Evolutionary conservation across 2,113 vertebrate species (phyloP), one percentile per base, ranked within the genome.

Genomic region (Periophthalmus modestus): DNA sequence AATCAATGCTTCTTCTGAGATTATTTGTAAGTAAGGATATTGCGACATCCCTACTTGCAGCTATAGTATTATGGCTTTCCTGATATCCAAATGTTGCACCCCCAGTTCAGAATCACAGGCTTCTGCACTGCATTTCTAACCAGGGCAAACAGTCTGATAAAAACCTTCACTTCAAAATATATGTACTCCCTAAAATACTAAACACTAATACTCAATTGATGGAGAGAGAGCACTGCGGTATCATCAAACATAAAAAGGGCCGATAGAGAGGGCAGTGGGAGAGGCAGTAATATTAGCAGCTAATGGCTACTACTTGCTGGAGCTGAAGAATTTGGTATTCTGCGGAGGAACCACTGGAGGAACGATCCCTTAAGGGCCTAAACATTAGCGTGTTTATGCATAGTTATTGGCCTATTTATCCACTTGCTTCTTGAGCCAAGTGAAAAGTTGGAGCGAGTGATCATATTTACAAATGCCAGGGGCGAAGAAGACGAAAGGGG

Each of bases 351-450:
- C 78, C 62, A 21, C n/a, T 63, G 72, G 48, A 72, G 72, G 48
- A 72, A 72, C 10, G 66, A 82, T 87, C 81, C 87, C 87, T 85
- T n/a, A 68, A 76, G 82, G 89, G 85, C 76, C 73, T 48, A 47
- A 81, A 80, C 82, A 91, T 91, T 92, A 91, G 63, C 81, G 84
- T 90, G 86, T 89, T 88, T 86, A 89, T 83, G 81, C 79, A 74
- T 63, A 68, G 68, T 87, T 87, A 89, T 88, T 83, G 72, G 85
- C 74, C 79, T 87, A 82, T 89, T 91, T 89, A 87, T 83, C 80
- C 70, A 74, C 67, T 82, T 84, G 85, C 54, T 78, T 65, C 86
- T 87, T 82, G 78, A 81, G 84, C 75, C 84, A 84, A 90, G 77
- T 68, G 82, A 82, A 80, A 73, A 79, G 82, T 79, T 77, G 70